phyloP scores from a whole-genome alignment of 2,888 invertebrate species.

The Tipula helvola region DNA sequence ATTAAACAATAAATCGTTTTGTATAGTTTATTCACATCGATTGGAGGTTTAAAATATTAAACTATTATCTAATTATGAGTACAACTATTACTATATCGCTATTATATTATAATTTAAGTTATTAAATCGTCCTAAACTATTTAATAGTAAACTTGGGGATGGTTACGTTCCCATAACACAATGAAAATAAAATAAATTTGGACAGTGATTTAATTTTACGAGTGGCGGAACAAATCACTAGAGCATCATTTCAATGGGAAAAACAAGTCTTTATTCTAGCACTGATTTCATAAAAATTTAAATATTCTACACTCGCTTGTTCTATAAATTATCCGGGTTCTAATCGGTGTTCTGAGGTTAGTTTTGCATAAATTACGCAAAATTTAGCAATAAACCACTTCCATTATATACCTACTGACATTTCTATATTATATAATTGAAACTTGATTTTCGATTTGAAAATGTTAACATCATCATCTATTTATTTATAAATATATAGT shows the following conservation, averaged over 20 bases:
- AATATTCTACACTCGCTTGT: too few relatives aligned
- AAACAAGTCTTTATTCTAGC: not conserved
- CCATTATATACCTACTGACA: not conserved
- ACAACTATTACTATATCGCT: not conserved
- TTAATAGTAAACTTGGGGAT: not conserved
- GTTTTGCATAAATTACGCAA: too few relatives aligned
- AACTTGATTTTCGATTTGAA: not conserved
- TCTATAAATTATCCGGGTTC: too few relatives aligned
- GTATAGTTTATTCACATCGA: constrained; percentile 4
- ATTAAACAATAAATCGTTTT: constrained; percentile 4
- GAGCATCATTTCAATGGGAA: not conserved
- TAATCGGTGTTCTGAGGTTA: too few relatives aligned
- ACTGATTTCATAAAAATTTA: too few relatives aligned
- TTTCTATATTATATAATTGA: not conserved
- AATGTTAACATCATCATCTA: not conserved
- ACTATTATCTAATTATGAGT: not conserved
- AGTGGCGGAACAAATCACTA: not conserved
- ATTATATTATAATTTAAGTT: not conserved
- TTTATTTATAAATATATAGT: not conserved
- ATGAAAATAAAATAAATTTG: not conserved
- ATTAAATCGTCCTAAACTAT: not conserved
- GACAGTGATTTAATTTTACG: not conserved
- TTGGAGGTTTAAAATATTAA: not conserved
- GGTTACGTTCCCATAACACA: not conserved
- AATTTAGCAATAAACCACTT: not conserved